A percentile compares a stretch with the other conserved stretches of the same genome.
phyloP scores from a whole-genome alignment of 2,888 invertebrate genomes.

The Omphaloscelis lunosa region DNA sequence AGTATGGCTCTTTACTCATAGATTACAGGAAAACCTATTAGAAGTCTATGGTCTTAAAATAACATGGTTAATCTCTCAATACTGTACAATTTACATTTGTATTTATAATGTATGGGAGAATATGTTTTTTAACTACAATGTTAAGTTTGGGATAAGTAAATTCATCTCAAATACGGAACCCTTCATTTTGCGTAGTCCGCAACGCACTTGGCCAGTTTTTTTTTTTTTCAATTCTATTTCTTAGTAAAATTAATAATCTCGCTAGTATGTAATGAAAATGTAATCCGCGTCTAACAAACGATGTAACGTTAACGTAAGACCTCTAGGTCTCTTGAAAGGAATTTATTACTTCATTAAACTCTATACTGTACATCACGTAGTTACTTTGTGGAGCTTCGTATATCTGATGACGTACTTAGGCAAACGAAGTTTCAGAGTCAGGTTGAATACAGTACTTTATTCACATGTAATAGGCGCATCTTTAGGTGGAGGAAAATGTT shows the following conservation, averaged over 20 bases:
- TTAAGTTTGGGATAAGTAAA: too few species aligned
- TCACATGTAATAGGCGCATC: neutral
- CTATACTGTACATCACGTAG: constrained; percentile 17
- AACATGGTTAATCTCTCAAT: too few species aligned
- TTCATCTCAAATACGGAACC: too few species aligned
- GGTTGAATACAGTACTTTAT: constrained; percentile 12
- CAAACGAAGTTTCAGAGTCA: constrained; percentile 19
- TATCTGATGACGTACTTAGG: constrained; percentile 22
- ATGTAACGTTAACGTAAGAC: constrained; percentile 1
- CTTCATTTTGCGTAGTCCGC: too few species aligned
- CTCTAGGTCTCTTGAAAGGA: constrained; percentile 37
- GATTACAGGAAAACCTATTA: too few species aligned
- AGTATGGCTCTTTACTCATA: too few species aligned
- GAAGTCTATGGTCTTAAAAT: too few species aligned
- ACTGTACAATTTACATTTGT: too few species aligned
- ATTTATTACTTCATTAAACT: constrained; percentile 53
- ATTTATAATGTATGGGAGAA: too few species aligned
- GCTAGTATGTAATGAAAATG: constrained; percentile 2
- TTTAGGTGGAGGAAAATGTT: neutral
- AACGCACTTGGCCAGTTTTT: too few species aligned
- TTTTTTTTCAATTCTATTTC: too few species aligned
- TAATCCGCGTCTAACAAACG: constrained; percentile 21
- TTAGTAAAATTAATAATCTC: neutral
- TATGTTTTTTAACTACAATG: too few species aligned
- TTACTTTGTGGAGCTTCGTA: constrained; percentile 23